Base-by-base conservation (phyloP, 2,888 invertebrate genomes). In the Melinaea menophilus region DNA sequence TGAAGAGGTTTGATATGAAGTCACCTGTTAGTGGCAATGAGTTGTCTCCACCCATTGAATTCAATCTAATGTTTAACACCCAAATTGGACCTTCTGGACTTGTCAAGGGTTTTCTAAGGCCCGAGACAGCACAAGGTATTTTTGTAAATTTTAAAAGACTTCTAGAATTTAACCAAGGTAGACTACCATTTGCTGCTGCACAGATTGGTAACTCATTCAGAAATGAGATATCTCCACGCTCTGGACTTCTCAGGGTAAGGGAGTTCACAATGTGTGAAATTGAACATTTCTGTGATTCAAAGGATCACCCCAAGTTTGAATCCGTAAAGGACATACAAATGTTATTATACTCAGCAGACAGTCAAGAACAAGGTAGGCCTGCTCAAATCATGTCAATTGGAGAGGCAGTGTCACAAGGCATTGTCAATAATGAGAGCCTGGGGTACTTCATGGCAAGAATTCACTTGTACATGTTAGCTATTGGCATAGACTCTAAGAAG, bases 241-340 rank as follows among this genome's bases (percentile, higher is more conserved):
- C 98, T 69, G 99, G 99, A 1, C 91, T 99, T 9, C 95, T 99
- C 55, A 92, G 99, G 76, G 98, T 99, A 1, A 94, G 99, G 77
- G 99, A 99, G 84, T 99, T 99, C 80, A 99, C 99, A 0, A 99
- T 99, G 99, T 99, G 98, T 66, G 99, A 99, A 91, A 99, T 99
- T 75, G 99, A 99, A 86, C 99, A 99, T 88, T 99, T 99, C 84
- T 98, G 99, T 85, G 99, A 99, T 88, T 97, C 98, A 0, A 99
- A 99, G 80, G 92, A 92, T 67, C 98, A 99, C 86, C 94, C 96
- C 0, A 99, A 99, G 86, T 99, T 99, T 87, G 92, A 91, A 5
- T 88, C 92, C 64, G 92, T 99, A 0, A 93, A 94, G 73, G 92
- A 96, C 75, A 94, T 95, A 0, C 92, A 93, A 72, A 90, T 99